Conservation (phyloP, 2,888 invertebrate genomes). For the Hirtodrosophila histrioides region DNA sequence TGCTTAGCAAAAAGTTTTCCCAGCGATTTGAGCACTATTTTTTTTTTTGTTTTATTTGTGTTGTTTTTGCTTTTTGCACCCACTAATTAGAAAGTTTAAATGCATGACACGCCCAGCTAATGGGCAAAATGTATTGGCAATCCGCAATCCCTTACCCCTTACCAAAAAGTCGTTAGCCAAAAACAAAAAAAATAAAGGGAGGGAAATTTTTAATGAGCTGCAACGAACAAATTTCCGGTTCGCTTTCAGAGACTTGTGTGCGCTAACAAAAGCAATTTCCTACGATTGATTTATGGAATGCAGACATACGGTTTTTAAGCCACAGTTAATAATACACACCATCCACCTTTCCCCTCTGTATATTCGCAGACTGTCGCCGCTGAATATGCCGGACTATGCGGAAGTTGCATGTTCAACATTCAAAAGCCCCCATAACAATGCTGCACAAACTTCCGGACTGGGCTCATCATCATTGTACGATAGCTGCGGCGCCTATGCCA, state of each 20-base stretch:
- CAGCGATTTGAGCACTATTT: slow-evolving; percentile 10
- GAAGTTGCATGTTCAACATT: slow-evolving; percentile 85
- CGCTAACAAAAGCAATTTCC: slow-evolving; percentile 78
- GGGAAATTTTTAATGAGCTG: slow-evolving; percentile 66
- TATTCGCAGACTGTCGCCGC: slow-evolving; percentile 82
- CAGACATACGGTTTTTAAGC: slow-evolving; percentile 63
- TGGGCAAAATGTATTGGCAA: slow-evolving; percentile 48
- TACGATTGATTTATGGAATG: slow-evolving; percentile 73
- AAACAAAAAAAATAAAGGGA: slow-evolving; percentile 11
- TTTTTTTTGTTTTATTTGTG: slow-evolving; percentile 9
- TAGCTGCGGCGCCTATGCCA: slow-evolving; percentile 84
- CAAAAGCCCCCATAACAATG: slow-evolving; percentile 81
- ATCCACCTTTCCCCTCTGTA: neutral
- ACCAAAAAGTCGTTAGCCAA: slow-evolving; percentile 12
- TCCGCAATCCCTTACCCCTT: neutral
- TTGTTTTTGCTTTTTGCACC: slow-evolving; percentile 31
- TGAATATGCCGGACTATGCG: slow-evolving; percentile 85
- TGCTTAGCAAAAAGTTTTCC: slow-evolving; percentile 31
- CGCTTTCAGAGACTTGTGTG: slow-evolving; percentile 14
- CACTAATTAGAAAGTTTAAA: slow-evolving; percentile 76
- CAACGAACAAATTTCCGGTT: slow-evolving; percentile 72
- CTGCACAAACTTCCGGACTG: slow-evolving; percentile 59
- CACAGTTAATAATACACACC: slow-evolving; percentile 33
- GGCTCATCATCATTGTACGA: slow-evolving; percentile 81
- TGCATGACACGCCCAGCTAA: slow-evolving; percentile 57